Conservation (phyloP, 2,113 vertebrate genomes). For the Scomber scombrus region DNA sequence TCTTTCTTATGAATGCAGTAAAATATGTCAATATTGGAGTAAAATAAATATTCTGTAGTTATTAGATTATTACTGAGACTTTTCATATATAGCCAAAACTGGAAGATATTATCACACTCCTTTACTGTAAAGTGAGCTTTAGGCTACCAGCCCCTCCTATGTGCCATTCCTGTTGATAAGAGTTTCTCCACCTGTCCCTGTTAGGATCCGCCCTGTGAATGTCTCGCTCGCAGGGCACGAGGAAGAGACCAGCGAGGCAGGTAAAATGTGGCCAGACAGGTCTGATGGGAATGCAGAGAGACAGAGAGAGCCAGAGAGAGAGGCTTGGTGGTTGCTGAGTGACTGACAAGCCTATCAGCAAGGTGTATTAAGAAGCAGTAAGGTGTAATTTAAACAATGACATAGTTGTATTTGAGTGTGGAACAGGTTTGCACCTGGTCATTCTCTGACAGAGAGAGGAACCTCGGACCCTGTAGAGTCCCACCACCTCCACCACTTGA, state of each 20-base stretch:
- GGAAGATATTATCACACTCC: not conserved
- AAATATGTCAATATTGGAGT: not conserved
- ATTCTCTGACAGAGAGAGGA: slow-evolving; percentile 35
- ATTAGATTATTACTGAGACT: not conserved
- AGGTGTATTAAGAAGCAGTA: slow-evolving; percentile 57
- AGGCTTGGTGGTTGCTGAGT: slow-evolving; percentile 38
- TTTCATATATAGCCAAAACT: not conserved
- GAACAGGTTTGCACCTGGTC: slow-evolving; percentile 43
- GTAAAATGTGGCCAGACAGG: slow-evolving; percentile 85
- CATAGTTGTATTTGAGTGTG: slow-evolving; percentile 49
- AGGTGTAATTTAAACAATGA: slow-evolving; percentile 47
- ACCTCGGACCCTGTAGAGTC: slow-evolving; percentile 34
- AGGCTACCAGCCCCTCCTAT: slow-evolving; percentile 24
- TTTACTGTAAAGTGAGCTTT: not conserved
- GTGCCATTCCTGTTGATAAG: slow-evolving; percentile 40
- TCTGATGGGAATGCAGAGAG: slow-evolving; percentile 73
- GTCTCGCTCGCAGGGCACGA: slow-evolving; percentile 38
- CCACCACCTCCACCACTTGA: slow-evolving; percentile 38
- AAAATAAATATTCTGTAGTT: not conserved
- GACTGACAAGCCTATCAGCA: slow-evolving; percentile 65
- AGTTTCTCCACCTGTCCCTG: slow-evolving; percentile 66
- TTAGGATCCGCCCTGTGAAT: slow-evolving; percentile 58
- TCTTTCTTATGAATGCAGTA: not conserved
- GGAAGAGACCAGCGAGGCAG: slow-evolving; percentile 29
- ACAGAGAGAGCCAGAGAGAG: slow-evolving; percentile 25